Percentiles rank a stretch among this genome's conserved stretches.
Conservation (phyloP, 2,797 vertebrate genomes). For the Pygocentrus nattereri region DNA sequence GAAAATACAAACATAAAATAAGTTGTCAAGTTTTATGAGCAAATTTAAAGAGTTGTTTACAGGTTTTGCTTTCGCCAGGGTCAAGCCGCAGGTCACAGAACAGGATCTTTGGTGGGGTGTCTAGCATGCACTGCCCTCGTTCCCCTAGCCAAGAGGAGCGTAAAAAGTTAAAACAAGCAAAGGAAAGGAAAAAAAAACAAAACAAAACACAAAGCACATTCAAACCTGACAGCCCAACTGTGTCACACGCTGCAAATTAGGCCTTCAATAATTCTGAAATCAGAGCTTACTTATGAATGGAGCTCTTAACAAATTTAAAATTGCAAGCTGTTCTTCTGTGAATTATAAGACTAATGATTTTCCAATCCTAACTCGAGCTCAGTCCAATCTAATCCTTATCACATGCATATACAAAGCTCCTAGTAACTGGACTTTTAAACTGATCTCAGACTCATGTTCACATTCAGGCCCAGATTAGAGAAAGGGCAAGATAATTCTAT, state of each 20-base stretch:
- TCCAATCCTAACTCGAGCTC: background rate
- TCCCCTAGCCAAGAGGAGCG: slow-evolving; percentile 82
- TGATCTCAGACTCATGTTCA: background rate
- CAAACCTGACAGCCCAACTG: background rate
- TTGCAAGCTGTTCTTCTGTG: slow-evolving; percentile 15
- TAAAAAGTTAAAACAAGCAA: background rate
- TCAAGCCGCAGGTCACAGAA: slow-evolving; percentile 97
- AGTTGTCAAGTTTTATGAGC: background rate
- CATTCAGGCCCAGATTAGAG: background rate
- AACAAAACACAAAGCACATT: background rate
- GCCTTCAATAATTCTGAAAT: slow-evolving; percentile 18
- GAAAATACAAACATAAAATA: no score
- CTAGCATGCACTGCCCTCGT: slow-evolving; percentile 95
- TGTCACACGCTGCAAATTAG: slow-evolving; percentile 4
- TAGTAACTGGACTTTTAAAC: background rate
- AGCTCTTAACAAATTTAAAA: slow-evolving; percentile 26
- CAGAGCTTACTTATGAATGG: slow-evolving; percentile 22
- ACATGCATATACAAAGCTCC: slow-evolving; percentile 21
- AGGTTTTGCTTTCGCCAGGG: slow-evolving; percentile 96
- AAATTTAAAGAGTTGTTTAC: slow-evolving; percentile 74
- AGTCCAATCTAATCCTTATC: slow-evolving; percentile 34
- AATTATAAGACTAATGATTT: background rate
- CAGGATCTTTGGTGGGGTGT: slow-evolving; percentile 96
- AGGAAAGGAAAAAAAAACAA: no score
- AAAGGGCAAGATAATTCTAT: slow-evolving; percentile 10